A percentile compares a stretch with the other conserved stretches of the same genome.
These are phyloP conservation scores for Maccullochella peelii DNA, from an alignment of 2,113 vertebrate species.

Conservation along the genomic window DNA sequence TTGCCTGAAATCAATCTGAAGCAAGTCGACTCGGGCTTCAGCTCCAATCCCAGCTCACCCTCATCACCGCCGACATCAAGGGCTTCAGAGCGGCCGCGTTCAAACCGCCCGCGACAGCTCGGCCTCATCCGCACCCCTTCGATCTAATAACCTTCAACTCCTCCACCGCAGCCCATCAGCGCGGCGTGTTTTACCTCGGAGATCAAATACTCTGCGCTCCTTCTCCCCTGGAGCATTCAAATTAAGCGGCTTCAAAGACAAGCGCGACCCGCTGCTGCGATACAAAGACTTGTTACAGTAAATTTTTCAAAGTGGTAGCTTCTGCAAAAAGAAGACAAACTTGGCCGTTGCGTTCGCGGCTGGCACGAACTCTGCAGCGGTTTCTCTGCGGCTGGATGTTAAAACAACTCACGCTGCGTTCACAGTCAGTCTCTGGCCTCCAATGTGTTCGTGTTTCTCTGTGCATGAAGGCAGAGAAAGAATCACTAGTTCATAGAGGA, in stretches of 20 bases:
- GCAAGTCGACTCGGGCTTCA: conserved; percentile 54
- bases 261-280: conserved; percentile 34
- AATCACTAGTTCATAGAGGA: no score
- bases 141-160: conserved; percentile 75
- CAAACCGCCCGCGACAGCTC: conserved; percentile 63
- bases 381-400: conserved; percentile 15
- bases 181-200: conserved; percentile 64
- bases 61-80: conserved; percentile 73
- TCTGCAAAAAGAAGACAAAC: conserved; percentile 24
- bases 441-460: no score
- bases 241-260: conserved; percentile 73
- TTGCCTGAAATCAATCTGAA: conserved; percentile 70
- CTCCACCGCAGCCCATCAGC: conserved; percentile 55
- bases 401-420: neutral
- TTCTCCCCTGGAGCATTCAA: conserved; percentile 62
- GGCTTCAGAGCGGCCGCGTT: conserved; percentile 42
- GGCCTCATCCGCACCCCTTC: conserved; percentile 64
- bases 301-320: conserved; percentile 48
- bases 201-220: conserved; percentile 71
- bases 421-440: neutral
- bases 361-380: neutral
- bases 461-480: no score
- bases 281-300: conserved; percentile 55
- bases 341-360: neutral
- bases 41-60: conserved; percentile 64